phyloP scores from a whole-genome alignment of 2,888 invertebrate genomes.

The Alitta virens region DNA sequence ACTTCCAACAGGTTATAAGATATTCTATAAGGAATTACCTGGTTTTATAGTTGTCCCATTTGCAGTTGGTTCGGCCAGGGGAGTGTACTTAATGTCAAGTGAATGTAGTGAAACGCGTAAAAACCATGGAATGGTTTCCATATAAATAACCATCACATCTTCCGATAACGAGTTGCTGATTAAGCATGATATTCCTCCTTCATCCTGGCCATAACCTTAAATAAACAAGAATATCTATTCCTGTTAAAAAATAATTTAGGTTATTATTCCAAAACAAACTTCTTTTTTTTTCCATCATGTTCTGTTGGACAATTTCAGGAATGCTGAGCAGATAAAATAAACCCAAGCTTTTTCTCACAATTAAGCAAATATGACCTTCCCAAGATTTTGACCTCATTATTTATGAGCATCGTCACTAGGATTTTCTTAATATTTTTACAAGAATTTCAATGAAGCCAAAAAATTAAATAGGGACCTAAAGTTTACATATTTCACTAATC shows the following conservation, averaged over 20 bases:
- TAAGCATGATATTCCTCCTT: slow-evolving; percentile 83
- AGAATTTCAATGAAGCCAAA: too few relatives aligned
- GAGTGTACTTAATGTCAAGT: slow-evolving; percentile 4
- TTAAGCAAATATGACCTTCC: too few relatives aligned
- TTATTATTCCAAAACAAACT: background rate
- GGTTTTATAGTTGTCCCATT: slow-evolving; percentile 17
- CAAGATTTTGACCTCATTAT: too few relatives aligned
- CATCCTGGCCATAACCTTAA: slow-evolving; percentile 84
- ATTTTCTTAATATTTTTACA: too few relatives aligned
- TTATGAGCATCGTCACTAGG: too few relatives aligned
- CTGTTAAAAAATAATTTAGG: background rate
- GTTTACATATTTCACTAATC: too few relatives aligned
- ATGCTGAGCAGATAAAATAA: too few relatives aligned
- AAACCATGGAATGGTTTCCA: slow-evolving; percentile 76
- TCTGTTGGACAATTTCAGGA: too few relatives aligned
- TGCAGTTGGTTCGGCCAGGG: background rate
- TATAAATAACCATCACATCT: slow-evolving; percentile 71
- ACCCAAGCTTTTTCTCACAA: too few relatives aligned
- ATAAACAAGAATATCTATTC: slow-evolving; percentile 4
- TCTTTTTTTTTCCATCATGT: background rate
- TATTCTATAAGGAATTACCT: too few relatives aligned
- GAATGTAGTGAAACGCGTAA: slow-evolving; percentile 74
- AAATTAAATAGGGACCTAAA: too few relatives aligned
- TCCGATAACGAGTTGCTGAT: slow-evolving; percentile 69
- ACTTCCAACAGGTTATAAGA: too few relatives aligned